phyloP scores from a whole-genome alignment of 2,113 vertebrate genomes.

The Callaeas wilsoni region DNA sequence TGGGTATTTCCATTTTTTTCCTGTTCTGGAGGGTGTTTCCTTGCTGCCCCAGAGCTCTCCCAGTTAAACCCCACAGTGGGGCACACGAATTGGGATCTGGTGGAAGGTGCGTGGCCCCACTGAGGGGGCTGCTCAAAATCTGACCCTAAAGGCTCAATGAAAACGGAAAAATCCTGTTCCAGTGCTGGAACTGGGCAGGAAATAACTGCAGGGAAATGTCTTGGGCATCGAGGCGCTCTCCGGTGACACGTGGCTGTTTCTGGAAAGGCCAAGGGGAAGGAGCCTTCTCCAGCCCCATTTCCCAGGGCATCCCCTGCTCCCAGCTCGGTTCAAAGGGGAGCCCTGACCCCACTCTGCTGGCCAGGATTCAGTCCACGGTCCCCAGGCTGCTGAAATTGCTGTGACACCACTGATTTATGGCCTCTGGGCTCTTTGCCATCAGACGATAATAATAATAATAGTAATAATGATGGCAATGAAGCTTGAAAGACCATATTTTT shows the following conservation, averaged over 20 bases:
- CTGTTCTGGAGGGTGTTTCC: neutral
- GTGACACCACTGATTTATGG: neutral
- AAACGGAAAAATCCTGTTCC: neutral
- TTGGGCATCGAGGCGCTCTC: fast-evolving
- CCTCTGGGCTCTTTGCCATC: neutral
- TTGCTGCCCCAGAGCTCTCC: neutral
- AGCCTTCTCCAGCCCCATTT: neutral
- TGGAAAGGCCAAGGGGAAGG: neutral
- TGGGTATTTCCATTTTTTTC: neutral
- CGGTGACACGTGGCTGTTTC: neutral
- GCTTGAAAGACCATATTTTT: neutral
- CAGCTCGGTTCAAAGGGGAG: neutral
- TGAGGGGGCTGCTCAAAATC: neutral
- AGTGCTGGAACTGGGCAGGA: neutral
- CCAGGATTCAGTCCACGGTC: neutral
- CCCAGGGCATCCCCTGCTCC: neutral
- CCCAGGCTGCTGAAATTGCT: neutral
- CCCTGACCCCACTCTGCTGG: neutral
- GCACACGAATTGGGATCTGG: neutral
- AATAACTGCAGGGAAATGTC: neutral
- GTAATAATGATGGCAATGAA: neutral
- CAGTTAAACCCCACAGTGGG: neutral
- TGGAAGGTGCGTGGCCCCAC: too few relatives aligned
- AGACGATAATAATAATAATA: neutral
- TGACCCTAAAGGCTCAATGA: neutral